Base-by-base conservation (phyloP, 2,797 vertebrate genomes). In the Petrocephalus sullivani region DNA sequence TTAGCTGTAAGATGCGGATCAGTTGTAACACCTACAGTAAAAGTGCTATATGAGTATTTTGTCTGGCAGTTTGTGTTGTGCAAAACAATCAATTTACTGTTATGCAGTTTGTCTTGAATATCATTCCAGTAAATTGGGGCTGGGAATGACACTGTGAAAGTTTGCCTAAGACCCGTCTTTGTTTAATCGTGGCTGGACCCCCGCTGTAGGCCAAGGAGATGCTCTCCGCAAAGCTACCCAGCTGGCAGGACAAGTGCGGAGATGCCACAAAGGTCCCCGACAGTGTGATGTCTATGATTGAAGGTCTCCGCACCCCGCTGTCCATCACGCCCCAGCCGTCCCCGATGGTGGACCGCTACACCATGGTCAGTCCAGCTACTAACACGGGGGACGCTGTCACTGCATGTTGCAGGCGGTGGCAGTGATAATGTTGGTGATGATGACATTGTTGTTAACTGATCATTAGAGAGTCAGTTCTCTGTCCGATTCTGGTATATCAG, bases 191-290 rank as follows among this genome's bases (percentile, higher is more conserved):
- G 71, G 12, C 6, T 82, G 37, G 49, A 21, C 8, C n/a, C n/a
- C n/a, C 10, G 28, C 19, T 90, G 78, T 90, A 99, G 98, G 97
- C 97, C 91, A 97, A 95, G 3, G 98, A 98, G 86, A 93, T 97
- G 56, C 95, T 99, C 53, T 91, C 94, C 1, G 87, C 94, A 89
- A 98, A 96, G 90, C 93, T 99, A 88, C 96, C 96, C 33, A 95
- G 85, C 86, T 99, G 98, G 98, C 97, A 98, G 94, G 97, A 98
- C 37, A 97, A 96, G 88, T 99, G 98, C 64, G 94, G 94, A 0
- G 97, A 99, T 91, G 96, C 97, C 93, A 97, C 96, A 89, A 96
- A 96, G 90, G 97, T 98, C 75, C 98, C 98, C 0, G 97, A 98
- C 87, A 96, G 95, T 0, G 93, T 99, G 87, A 92, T 93, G 54